Evolutionary conservation across 92 coral and sea anemone species (phyloP).

Genomic region (Porites rus): DNA sequence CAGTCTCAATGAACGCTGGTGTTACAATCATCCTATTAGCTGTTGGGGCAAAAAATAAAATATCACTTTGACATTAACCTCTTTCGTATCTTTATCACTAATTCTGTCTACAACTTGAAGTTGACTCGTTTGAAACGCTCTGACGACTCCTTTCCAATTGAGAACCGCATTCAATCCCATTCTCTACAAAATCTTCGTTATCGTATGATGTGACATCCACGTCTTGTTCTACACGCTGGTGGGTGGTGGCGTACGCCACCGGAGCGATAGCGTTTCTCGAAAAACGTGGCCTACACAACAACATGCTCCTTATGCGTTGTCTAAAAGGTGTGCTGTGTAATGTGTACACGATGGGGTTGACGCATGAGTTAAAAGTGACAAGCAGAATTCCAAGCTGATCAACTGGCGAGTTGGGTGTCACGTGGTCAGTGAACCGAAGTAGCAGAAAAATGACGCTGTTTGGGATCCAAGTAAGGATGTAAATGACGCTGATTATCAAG

Average conservation of each 20-base stretch:
- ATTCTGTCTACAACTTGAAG: too few species aligned
- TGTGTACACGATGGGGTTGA: constrained; percentile 86
- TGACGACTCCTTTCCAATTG: constrained; percentile 11
- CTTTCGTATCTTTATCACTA: too few species aligned
- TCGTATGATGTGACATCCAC: constrained; percentile 23
- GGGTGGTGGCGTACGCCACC: neutral
- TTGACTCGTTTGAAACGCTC: neutral
- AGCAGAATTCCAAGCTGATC: constrained; percentile 43
- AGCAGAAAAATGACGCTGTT: constrained; percentile 39
- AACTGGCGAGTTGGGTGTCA: constrained; percentile 5
- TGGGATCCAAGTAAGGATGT: constrained; percentile 46
- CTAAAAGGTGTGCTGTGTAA: constrained; percentile 80
- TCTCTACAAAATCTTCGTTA: constrained; percentile 42
- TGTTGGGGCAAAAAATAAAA: too few species aligned
- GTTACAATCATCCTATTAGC: too few species aligned
- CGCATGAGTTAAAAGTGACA: constrained; percentile 79
- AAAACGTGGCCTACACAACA: neutral
- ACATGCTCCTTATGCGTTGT: constrained; percentile 39
- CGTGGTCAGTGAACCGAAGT: constrained; percentile 9
- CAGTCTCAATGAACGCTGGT: too few species aligned
- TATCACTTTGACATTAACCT: too few species aligned
- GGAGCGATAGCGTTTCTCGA: constrained; percentile 16
- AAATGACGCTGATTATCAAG: constrained; percentile 23
- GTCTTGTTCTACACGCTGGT: constrained; percentile 7
- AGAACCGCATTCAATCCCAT: constrained; percentile 14